Conservation (phyloP, 2,113 vertebrate species). For the Rhinichthys klamathensis region DNA sequence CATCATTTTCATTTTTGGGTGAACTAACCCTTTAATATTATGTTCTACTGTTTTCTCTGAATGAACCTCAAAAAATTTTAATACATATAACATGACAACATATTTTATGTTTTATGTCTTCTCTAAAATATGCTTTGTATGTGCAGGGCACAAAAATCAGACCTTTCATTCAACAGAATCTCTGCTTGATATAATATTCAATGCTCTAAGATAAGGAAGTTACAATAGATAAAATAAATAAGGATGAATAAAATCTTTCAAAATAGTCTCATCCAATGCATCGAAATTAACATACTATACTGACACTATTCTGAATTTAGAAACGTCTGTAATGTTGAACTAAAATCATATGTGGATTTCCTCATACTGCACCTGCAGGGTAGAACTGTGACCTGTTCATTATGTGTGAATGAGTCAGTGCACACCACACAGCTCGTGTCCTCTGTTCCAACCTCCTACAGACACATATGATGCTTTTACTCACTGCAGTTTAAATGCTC, state of each 20-base stretch:
- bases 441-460: constrained; percentile 81
- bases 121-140: not conserved
- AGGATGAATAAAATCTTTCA: no score
- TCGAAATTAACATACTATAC: not conserved
- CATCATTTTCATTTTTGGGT: no score
- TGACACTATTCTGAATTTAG: not conserved
- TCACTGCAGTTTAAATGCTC: not conserved
- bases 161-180: not conserved
- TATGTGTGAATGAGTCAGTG: constrained; percentile 85
- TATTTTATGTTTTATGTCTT: not conserved
- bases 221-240: not conserved
- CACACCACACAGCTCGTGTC: constrained; percentile 87
- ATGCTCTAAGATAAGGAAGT: not conserved
- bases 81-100: no score
- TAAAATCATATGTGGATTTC: not conserved
- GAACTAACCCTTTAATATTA: no score
- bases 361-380: constrained; percentile 85
- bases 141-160: not conserved
- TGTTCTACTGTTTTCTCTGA: no score
- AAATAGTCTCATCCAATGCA: not conserved
- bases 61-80: no score
- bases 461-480: constrained; percentile 11
- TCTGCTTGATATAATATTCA: not conserved
- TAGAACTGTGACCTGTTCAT: constrained; percentile 88
- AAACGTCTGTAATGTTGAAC: not conserved